Conservation (phyloP, 2,113 vertebrate genomes). For the Amblyornis subalaris region DNA sequence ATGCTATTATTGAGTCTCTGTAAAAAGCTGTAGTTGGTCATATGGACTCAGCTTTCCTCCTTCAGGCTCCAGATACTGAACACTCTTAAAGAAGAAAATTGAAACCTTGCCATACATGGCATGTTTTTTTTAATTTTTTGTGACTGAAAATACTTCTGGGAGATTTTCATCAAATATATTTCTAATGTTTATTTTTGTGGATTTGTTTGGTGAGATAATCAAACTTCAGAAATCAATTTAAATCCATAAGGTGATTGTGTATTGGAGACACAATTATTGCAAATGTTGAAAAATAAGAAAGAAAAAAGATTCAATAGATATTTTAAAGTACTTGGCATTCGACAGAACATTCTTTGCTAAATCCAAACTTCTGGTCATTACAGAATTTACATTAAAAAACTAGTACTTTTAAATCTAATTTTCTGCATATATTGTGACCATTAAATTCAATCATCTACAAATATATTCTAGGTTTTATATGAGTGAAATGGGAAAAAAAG, state of each 20-base stretch:
- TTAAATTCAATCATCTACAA: background rate
- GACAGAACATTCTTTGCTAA: background rate
- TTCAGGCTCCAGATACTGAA: background rate
- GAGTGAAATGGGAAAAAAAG: background rate
- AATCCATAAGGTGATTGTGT: background rate
- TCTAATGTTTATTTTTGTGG: background rate
- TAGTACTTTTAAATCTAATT: background rate
- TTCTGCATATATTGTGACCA: background rate
- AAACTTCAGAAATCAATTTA: background rate
- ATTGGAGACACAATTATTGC: background rate
- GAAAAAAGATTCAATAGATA: background rate
- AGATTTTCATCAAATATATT: background rate
- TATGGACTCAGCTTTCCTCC: background rate
- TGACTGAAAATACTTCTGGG: background rate
- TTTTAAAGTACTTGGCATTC: background rate
- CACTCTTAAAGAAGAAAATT: background rate
- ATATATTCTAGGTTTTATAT: background rate
- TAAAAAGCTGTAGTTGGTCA: background rate
- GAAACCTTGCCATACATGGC: background rate
- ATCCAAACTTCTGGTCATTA: background rate
- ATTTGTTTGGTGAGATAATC: background rate
- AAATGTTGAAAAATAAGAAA: background rate
- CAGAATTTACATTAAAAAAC: background rate
- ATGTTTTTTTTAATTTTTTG: background rate
- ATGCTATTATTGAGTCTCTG: background rate